These are phyloP conservation scores for Parapsyche elsis DNA, from an alignment of 1,140 invertebrate genomes.

Conservation along the genomic window DNA sequence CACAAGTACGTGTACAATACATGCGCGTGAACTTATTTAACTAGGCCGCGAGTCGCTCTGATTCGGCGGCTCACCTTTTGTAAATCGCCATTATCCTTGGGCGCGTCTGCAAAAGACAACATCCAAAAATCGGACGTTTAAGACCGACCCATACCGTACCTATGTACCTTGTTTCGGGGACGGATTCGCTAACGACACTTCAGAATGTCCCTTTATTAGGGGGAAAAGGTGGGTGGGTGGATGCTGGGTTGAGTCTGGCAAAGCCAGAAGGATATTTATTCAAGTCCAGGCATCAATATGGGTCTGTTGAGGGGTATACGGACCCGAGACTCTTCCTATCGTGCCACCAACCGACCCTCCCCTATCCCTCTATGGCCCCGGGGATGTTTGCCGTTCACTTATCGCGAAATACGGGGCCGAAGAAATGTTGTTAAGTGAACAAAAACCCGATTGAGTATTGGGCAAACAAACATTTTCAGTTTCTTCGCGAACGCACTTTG, in stretches of 20 bases:
- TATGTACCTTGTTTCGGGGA: not conserved
- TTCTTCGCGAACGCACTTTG: slow-evolving; percentile 18
- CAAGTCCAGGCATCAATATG: slow-evolving; percentile 10
- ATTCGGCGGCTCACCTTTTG: too few relatives aligned
- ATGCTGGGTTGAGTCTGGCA: not conserved
- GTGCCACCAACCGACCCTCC: not conserved
- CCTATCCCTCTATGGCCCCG: not conserved
- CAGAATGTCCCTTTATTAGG: slow-evolving; percentile 10
- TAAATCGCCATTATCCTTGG: too few relatives aligned
- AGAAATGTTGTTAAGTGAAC: slow-evolving; percentile 48
- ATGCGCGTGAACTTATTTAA: too few relatives aligned
- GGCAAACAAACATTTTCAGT: slow-evolving; percentile 39
- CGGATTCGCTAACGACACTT: not conserved
- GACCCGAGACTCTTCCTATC: too few relatives aligned
- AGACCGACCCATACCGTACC: not conserved
- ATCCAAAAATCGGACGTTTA: not conserved
- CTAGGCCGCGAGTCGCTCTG: too few relatives aligned
- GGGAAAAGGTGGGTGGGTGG: not conserved
- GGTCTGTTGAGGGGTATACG: not conserved
- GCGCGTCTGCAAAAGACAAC: not conserved
- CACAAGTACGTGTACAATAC: too few relatives aligned
- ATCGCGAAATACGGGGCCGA: slow-evolving; percentile 39
- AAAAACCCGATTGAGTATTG: slow-evolving; percentile 46
- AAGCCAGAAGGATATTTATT: slow-evolving; percentile 41
- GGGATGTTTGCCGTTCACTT: slow-evolving; percentile 50